Percentiles rank a stretch among this genome's conserved stretches.
Evolutionary conservation across 2,888 invertebrate species (phyloP).

Genomic region (Acanthoscelides obtectus): DNA sequence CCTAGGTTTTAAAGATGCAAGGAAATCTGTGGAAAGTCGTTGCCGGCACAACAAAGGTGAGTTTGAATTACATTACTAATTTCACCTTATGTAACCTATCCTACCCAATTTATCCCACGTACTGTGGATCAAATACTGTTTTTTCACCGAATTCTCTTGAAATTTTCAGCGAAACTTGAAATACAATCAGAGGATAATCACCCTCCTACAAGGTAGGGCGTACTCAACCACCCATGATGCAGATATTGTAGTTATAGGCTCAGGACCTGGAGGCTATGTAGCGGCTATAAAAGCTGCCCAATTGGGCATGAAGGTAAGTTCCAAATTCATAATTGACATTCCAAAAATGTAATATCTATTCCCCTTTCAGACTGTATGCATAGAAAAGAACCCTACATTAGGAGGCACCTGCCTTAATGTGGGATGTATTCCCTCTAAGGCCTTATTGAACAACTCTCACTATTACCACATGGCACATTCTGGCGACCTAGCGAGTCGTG

Average conservation of each 20-base stretch:
- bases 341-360: slow-evolving; percentile 1
- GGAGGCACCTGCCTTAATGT: too few species aligned
- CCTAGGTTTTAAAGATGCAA: not conserved
- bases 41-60: not conserved
- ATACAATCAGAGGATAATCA: slow-evolving; percentile 37
- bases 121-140: not conserved
- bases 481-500: slow-evolving; percentile 79
- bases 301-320: slow-evolving; percentile 87
- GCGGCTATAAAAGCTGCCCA: slow-evolving; percentile 99
- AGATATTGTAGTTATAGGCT: slow-evolving; percentile 95
- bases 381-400: too few species aligned
- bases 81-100: slow-evolving; percentile 12
- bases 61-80: not conserved
- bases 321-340: not conserved
- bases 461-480: slow-evolving; percentile 90
- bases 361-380: slow-evolving; percentile 27
- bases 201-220: slow-evolving; percentile 49
- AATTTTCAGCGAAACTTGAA: slow-evolving; percentile 21
- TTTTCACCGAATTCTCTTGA: not conserved
- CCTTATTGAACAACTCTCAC: slow-evolving; percentile 66
- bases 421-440: too few species aligned
- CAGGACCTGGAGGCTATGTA: slow-evolving; percentile 99
- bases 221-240: slow-evolving; percentile 76
- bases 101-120: not conserved
- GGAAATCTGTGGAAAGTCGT: slow-evolving; percentile 4